Evolutionary conservation across 2,888 invertebrate genomes (phyloP).

Genomic region (Latrodectus elegans): DNA sequence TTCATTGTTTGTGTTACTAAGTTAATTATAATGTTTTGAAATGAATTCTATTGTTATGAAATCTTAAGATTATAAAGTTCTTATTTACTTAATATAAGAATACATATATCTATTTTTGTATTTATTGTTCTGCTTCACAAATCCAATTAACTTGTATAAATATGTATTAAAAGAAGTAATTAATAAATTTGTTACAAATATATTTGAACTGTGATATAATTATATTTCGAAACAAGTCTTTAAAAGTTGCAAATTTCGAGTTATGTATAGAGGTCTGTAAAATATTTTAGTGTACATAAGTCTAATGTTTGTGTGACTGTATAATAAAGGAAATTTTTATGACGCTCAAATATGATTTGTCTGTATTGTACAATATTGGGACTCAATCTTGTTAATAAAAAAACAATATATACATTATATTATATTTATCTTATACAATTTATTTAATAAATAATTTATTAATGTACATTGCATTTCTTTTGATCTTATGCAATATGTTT

Average conservation of each 20-base stretch:
- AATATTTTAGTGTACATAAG: slow-evolving; percentile 43
- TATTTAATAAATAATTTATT: too few relatives aligned
- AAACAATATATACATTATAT: too few relatives aligned
- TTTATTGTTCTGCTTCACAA: slow-evolving; percentile 18
- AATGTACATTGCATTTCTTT: too few relatives aligned
- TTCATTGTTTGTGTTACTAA: too few relatives aligned
- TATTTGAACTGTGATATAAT: slow-evolving; percentile 8
- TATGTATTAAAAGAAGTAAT: slow-evolving; percentile 19
- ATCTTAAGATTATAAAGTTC: too few relatives aligned
- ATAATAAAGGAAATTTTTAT: slow-evolving; percentile 12
- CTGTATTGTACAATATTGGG: too few relatives aligned
- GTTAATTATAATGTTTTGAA: too few relatives aligned
- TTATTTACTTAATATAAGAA: neutral
- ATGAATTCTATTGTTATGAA: too few relatives aligned
- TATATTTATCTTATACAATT: too few relatives aligned
- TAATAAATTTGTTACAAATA: slow-evolving; percentile 10
- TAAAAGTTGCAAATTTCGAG: slow-evolving; percentile 11
- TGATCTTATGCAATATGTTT: too few relatives aligned
- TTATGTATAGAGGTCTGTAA: slow-evolving; percentile 47
- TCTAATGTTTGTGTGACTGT: slow-evolving; percentile 12
- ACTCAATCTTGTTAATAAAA: too few relatives aligned
- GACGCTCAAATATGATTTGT: too few relatives aligned
- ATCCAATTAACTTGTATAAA: slow-evolving; percentile 37
- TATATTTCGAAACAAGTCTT: neutral
- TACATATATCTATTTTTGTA: slow-evolving; percentile 31